Base-by-base conservation (phyloP, 2,888 invertebrate species). In the Trichacis sp. region DNA sequence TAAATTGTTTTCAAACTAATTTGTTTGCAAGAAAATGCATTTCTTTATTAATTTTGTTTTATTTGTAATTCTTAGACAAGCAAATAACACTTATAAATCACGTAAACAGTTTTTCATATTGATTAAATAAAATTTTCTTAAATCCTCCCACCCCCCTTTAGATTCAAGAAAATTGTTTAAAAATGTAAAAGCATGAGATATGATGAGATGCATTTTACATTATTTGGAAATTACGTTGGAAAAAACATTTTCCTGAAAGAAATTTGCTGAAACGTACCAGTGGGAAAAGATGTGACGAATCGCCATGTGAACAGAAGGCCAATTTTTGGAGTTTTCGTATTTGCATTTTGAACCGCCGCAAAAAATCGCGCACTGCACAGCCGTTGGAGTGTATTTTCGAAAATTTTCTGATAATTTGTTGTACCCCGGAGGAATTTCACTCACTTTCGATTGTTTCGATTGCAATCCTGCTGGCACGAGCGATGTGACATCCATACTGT, bases 261-360 rank as follows among this genome's bases (percentile, higher is more conserved):
- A 56, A 20, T 57, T 43, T 30, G 20, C 19, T 43, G n/a, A n/a
- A 49, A 72, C 87, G 87, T 82, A 94, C 95, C 95, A 95, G 74
- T 93, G 91, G 0, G 95, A 95, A 83, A 91, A 95, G 24, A 95
- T 85, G 42, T 94, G 94, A 71, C 90, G 89, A 66, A 96, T 89
- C 0, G 93, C 94, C 86, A 89, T 85, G 83, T 89, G 85, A 51
- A 87, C 83, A 43, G 87, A 84, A 68, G 87, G 84, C 88, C 89
- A 89, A 58, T 88, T 88, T 56, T 89, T 88, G 0, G 90, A 88
- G 71, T 87, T 88, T 80, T 94, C 94, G 84, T 95, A 95, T 80
- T 91, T 92, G 85, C 95, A 96, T 62, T 90, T 88, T 33, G 89
- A 86, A 0, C 95, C 95, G 0, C 94, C 94, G 83, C 95, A 95